Evolutionary conservation across 1,140 invertebrate genomes (phyloP).

Genomic region (Wiebesia pumilae): DNA sequence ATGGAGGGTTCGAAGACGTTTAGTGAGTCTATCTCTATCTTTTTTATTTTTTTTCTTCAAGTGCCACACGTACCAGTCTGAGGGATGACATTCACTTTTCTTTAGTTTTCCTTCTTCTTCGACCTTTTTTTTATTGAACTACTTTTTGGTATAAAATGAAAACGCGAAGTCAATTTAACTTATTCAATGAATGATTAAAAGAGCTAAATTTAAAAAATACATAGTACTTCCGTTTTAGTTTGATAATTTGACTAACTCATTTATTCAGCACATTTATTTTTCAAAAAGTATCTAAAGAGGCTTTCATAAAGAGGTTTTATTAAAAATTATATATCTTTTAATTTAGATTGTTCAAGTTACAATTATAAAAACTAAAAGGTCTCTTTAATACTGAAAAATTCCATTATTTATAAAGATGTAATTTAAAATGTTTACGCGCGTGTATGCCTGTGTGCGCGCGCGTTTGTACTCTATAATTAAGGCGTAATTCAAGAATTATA

Average conservation of each 20-base stretch:
- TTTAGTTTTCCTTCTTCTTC: not conserved
- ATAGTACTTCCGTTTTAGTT: not conserved
- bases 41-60: not conserved
- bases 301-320: too few relatives aligned
- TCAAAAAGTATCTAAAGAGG: too few relatives aligned
- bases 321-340: too few relatives aligned
- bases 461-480: too few relatives aligned
- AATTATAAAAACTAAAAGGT: too few relatives aligned
- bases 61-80: not conserved
- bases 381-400: too few relatives aligned
- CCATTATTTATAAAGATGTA: too few relatives aligned
- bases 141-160: not conserved
- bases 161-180: not conserved
- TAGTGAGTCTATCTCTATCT: constrained; percentile 6
- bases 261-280: too few relatives aligned
- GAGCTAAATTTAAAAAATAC: not conserved
- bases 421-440: too few relatives aligned
- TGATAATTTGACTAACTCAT: not conserved
- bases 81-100: constrained; percentile 12
- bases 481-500: too few relatives aligned
- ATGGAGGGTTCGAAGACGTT: constrained; percentile 1
- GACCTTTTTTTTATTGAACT: not conserved
- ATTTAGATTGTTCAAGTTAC: too few relatives aligned
- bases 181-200: not conserved
- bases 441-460: too few relatives aligned